Evolutionary conservation across 2,888 invertebrate genomes (phyloP), one percentile per base, ranked within the genome.

Genomic region (Tricholauxania praeusta): DNA sequence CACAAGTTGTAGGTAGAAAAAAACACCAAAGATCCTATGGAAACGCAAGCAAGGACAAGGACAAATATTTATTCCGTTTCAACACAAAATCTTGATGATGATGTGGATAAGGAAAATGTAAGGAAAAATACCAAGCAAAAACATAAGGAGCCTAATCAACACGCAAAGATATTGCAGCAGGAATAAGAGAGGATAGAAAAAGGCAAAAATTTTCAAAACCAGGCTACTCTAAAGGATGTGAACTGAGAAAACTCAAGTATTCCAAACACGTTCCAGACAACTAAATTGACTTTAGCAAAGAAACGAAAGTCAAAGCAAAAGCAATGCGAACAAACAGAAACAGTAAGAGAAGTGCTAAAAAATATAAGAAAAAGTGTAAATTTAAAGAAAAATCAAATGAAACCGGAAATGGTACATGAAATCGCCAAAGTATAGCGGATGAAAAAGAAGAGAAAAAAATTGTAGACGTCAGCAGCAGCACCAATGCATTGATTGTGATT

Each of bases 261-360:
- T 83, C 85, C 76, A 78, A 81, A 80, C 84, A 84, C 84, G 84
- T 84, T 81, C 85, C 80, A 85, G 84, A 85, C 84, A 84, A 81
- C 84, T 83, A 84, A 84, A 84, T 85, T 84, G 84, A 81, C 82
- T 83, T 83, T 78, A 78, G 79, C 78, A 81, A 79, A 82, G 78
- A 75, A 77, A 78, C 57, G 10, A 55, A 67, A 48, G 57, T 8
- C 55, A 55, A 22, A 3, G 19, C 7, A 48, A 57, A 67, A 55
- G 55, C 10, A 55, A 22, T 22, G 8, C 2, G 5, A 64, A n/a
- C 0, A 49, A 12, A 57, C 49, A 22, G 14, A 12, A 14, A 22
- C 10, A 12, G 64, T 51, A 64, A 22, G 14, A 52, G n/a, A 32
- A n/a, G 8, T 47, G 8, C 10, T 49, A 14, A n/a, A 15, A 15